Evolutionary conservation across 2,888 invertebrate genomes (phyloP), one percentile per base, ranked within the genome.

Genomic region (Ceramica pisi): DNA sequence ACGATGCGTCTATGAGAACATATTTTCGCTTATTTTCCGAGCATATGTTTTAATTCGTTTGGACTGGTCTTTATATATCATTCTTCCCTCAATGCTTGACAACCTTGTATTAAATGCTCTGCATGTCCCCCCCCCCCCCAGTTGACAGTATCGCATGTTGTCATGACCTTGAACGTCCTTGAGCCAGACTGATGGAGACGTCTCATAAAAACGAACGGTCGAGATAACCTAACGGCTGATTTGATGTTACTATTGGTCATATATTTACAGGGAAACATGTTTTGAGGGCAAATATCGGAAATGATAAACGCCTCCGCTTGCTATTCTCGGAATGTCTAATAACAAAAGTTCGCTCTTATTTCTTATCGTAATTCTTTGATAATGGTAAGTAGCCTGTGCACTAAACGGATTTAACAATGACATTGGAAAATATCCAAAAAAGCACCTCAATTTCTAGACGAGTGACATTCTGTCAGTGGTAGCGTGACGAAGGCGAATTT

Each of bases 141-240:
- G 65, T 63, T 65, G 70, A 82, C 63, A 66, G 53, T 48, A 55
- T 75, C 63, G 68, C 68, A 65, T 79, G 68, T 78, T 61, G 16
- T 64, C 41, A 14, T 64, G 66, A 64, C 66, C 71, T 74, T 78
- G 60, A 23, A n/a, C 56, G 50, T n/a, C 67, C 75, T 55, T 61
- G 50, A 10, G 38, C 12, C 44, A 14, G 67, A 9, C 35, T 64
- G 72, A 72, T 77, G 62, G 59, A 80, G 60, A 81, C 57, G 72
- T 70, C 38, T 59, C 64, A 69, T 75, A 59, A 80, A 79, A 82
- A 21, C 35, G 44, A 79, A 71, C 50, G 51, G n/a, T 23, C 23
- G 19, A 63, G 62, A 68, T 57, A 70, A 48, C 46, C 31, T 61
- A 53, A 69, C 35, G 69, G 46, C 48, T 55, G 62, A 65, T 56